These are phyloP conservation scores for Todus mexicanus DNA, from an alignment of 2,797 vertebrate species.

Conservation along the genomic window DNA sequence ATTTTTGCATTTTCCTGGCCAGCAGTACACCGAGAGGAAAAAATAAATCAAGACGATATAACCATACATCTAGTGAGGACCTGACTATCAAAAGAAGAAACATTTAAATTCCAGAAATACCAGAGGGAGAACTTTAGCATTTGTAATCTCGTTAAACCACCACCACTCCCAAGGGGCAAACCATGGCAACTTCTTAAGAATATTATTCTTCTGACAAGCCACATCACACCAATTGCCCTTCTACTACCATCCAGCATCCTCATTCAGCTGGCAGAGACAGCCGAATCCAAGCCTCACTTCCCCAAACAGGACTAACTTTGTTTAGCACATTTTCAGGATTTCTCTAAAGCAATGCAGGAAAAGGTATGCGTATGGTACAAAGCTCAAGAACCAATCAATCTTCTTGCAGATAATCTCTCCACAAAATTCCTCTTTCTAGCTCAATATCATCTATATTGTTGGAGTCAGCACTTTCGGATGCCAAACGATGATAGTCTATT, in stretches of 20 bases:
- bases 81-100: not conserved
- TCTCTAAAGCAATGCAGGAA: not conserved
- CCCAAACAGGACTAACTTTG: not conserved
- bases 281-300: not conserved
- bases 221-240: not conserved
- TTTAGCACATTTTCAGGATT: not conserved
- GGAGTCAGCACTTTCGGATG: not conserved
- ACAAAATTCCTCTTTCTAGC: not conserved
- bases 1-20: not conserved
- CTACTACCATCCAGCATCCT: not conserved
- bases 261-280: not conserved
- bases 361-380: rapidly evolving
- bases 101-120: not conserved
- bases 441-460: not conserved
- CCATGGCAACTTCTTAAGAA: not conserved
- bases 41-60: not conserved
- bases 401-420: not conserved
- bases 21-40: rapidly evolving
- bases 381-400: not conserved
- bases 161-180: not conserved
- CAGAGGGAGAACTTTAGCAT: not conserved
- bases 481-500: not conserved
- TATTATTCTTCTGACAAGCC: not conserved
- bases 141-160: not conserved
- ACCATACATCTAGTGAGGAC: not conserved